phyloP scores from a whole-genome alignment of 2,888 invertebrate species.

The Chloroclystis v-ata region DNA sequence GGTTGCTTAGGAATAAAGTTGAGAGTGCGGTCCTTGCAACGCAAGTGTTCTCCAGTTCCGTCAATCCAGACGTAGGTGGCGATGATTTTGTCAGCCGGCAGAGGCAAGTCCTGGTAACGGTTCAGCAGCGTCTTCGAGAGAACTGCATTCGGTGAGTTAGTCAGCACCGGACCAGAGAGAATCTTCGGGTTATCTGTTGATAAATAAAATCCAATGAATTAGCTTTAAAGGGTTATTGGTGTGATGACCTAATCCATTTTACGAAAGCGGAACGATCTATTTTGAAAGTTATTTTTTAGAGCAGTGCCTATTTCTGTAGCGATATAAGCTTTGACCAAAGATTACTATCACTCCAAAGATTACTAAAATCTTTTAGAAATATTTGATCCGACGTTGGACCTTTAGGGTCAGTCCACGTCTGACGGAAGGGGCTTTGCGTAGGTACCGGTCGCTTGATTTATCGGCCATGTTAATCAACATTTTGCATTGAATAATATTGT shows the following conservation, averaged over 20 bases:
- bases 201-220: constrained; percentile 3
- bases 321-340: too few relatives aligned
- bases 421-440: too few relatives aligned
- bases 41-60: constrained; percentile 90
- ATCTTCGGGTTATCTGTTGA: constrained; percentile 69
- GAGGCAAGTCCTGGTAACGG: constrained; percentile 86
- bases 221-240: too few relatives aligned
- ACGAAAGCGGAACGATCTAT: too few relatives aligned
- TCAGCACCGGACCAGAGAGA: constrained; percentile 67
- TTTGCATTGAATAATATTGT: too few relatives aligned
- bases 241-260: neutral
- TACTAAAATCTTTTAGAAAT: too few relatives aligned
- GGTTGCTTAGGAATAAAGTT: constrained; percentile 87
- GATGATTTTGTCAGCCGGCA: constrained; percentile 86
- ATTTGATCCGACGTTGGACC: too few relatives aligned
- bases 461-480: too few relatives aligned
- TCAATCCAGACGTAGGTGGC: constrained; percentile 97
- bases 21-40: constrained; percentile 93
- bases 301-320: too few relatives aligned
- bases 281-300: neutral
- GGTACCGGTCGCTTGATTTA: too few relatives aligned
- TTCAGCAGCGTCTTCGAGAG: constrained; percentile 85
- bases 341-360: too few relatives aligned
- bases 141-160: constrained; percentile 89
- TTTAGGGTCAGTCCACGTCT: too few relatives aligned